Evolutionary conservation across 2,797 vertebrate species (phyloP), one percentile per base, ranked within the genome.

Genomic region (Miichthys miiuy): DNA sequence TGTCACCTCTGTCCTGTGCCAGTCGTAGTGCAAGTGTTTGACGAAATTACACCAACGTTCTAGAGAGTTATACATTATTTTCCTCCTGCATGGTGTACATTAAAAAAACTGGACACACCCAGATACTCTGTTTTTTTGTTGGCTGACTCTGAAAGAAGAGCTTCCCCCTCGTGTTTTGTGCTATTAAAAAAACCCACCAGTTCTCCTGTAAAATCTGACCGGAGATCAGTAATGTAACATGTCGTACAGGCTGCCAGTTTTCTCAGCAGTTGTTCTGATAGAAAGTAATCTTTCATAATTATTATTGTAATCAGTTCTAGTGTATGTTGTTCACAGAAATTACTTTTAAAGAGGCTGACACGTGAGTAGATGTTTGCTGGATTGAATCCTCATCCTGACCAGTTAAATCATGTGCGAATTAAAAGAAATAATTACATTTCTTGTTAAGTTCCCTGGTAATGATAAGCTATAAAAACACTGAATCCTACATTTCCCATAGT

Each of bases 171-270:
- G 18, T 55, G 55, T 30, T 50, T 18, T 55, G 21, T 27, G n/a
- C 50, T 34, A 25, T 23, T 23, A 50, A 67, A 57, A 42, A 41
- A 72, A 58, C 13, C 8, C 27, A 34, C 47, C 54, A 23, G 2
- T 54, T 64, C 25, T 5, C 55, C 25, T 52, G 20, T 27, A 20
- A 60, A 60, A 38, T 76, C 38, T 55, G 52, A 56, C 46, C 14
- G 2, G 10, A 30, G 27, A 34, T 18, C 41, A 17, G 47, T 11
- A 42, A 47, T 61, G 34, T 23, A 5, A 21, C 50, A 42, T 18
- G 30, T 6, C 30, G 10, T 11, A 17, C 4, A 18, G 34, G 9
- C 0, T 6, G 44, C 6, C n/a, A 23, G 48, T 52, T 47, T 41
- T 27, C 5, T 34, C 42, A 18, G 3, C 51, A 41, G 44, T 38